A percentile compares a stretch with the other conserved stretches of the same genome.
phyloP scores from a whole-genome alignment of 1,140 invertebrate genomes.

The Choristoneura fumiferana region DNA sequence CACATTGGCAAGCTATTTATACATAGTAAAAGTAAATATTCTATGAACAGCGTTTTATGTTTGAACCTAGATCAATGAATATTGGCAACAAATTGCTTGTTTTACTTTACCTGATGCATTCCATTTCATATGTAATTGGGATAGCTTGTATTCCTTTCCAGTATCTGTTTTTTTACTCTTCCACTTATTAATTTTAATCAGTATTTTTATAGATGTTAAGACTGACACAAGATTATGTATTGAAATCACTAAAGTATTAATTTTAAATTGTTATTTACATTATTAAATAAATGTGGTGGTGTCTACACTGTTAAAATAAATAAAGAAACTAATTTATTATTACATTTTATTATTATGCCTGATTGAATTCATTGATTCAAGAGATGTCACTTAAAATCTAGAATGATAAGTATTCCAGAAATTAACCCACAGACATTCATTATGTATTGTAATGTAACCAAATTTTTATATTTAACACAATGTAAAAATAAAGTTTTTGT shows the following conservation, averaged over 20 bases:
- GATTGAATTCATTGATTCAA: slow-evolving; percentile 40
- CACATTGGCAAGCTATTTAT: too few species aligned
- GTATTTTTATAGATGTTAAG: slow-evolving; percentile 73
- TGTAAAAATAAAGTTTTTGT: slow-evolving; percentile 62
- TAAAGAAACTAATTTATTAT: slow-evolving; percentile 42
- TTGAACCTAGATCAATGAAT: too few species aligned
- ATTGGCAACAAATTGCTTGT: too few species aligned
- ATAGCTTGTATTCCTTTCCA: slow-evolving; percentile 43
- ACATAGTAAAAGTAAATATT: too few species aligned
- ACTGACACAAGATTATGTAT: slow-evolving; percentile 71
- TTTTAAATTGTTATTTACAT: slow-evolving; percentile 43
- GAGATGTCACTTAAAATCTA: slow-evolving; percentile 46
- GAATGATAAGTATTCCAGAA: slow-evolving; percentile 42
- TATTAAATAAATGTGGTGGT: slow-evolving; percentile 46
- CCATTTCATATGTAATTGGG: slow-evolving; percentile 39
- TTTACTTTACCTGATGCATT: slow-evolving; percentile 37
- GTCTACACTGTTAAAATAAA: slow-evolving; percentile 44
- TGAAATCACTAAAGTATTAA: slow-evolving; percentile 67
- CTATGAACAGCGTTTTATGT: too few species aligned
- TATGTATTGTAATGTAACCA: slow-evolving; percentile 65
- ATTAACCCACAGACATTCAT: slow-evolving; percentile 56
- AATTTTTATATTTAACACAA: slow-evolving; percentile 62
- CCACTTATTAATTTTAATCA: slow-evolving; percentile 54
- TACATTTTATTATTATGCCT: slow-evolving; percentile 29
- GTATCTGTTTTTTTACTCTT: slow-evolving; percentile 35